Base-by-base conservation (phyloP, 2,797 vertebrate genomes). In the Xerus rutilus region DNA sequence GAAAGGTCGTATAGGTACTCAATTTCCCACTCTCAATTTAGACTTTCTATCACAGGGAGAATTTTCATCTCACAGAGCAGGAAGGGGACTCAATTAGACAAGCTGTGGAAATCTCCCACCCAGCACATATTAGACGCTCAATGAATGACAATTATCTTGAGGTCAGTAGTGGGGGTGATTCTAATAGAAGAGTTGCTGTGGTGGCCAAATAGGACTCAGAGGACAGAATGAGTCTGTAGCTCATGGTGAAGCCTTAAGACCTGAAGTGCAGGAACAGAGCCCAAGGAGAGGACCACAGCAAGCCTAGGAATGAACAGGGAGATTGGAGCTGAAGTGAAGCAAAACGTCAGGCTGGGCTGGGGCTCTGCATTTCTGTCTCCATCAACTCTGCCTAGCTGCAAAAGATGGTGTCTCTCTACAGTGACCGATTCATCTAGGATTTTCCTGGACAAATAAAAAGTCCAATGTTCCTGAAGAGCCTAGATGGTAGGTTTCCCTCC, bases 101-200 rank as follows among this genome's bases (percentile, higher is more conserved):
- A 52, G 39, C 35, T 62, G 30, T 43, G 25, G 18, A 28, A 45
- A 81, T 20, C 47, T 18, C 2, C 15, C 57, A 8, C 76, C 23
- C 2, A 12, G 23, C 10, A 10, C 28, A 6, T 62, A 7, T n/a
- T 8, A 25, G 39, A 70, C 47, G 18, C 70, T 47, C 35, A 39
- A 1, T 0, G 11, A 54, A 35, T 30, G 25, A 64, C 1, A 7
- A 14, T 52, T 73, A n/a, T 4, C 12, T 88, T 1, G 0, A 30
- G 11, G 52, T 54, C n/a, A 11, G 9, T 21, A 28, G 62, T 30
- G 4, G 7, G 30, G 57, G 11, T 25, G 23, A 5, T 4, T 23
- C 5, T 7, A 39, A 17, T 6, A 65, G 79, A 39, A 12, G 3
- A 11, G 21, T 32, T 5, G n/a, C 30, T 20, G 21, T 7, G n/a